Evolutionary conservation across 2,888 invertebrate genomes (phyloP), one percentile per base, ranked within the genome.

Genomic region (Cerastoderma edule): DNA sequence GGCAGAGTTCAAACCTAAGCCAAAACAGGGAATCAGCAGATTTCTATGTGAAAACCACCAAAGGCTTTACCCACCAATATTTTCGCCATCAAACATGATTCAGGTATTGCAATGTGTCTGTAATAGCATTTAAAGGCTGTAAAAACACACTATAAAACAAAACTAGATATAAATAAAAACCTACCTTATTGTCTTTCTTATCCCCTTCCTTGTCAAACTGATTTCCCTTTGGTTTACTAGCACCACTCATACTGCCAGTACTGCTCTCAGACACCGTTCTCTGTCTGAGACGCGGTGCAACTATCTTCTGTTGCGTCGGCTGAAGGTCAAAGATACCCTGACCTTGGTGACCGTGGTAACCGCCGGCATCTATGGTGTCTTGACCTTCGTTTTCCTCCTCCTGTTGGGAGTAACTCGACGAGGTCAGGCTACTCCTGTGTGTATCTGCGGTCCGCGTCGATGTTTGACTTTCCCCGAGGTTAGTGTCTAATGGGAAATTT

Each of bases 231-330:
- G 16, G 24, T 33, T 39, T 46, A 54, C 39, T 50, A 56, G 72
- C 33, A 57, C 50, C 60, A 0, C 60, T 39, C 5, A 35, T 13
- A 74, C 88, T 88, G n/a, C 86, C 84, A 6, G 77, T 87, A 75
- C 88, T 89, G 54, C 83, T 86, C 56, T 85, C 90, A 5, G 90
- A 90, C 24, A 80, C 80, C 0, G 89, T 89, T 64, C 90, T 83
- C 50, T 86, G 83, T 19, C 90, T 67, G 50, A 86, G 50, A 50
- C 71, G 69, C 16, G 86, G 86, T 24, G 86, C 80, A 13, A 89
- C 83, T 54, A 89, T 88, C 80, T 85, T 66, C 70, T 74, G 71
- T 63, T 71, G 75, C 1, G 71, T 35, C 0, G 81, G 71, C 57
- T 81, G 81, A 33, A 81, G 64, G 70, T 81, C 81, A 76, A 81